Conservation (phyloP, 2,797 vertebrate genomes). For the Characodon lateralis region DNA sequence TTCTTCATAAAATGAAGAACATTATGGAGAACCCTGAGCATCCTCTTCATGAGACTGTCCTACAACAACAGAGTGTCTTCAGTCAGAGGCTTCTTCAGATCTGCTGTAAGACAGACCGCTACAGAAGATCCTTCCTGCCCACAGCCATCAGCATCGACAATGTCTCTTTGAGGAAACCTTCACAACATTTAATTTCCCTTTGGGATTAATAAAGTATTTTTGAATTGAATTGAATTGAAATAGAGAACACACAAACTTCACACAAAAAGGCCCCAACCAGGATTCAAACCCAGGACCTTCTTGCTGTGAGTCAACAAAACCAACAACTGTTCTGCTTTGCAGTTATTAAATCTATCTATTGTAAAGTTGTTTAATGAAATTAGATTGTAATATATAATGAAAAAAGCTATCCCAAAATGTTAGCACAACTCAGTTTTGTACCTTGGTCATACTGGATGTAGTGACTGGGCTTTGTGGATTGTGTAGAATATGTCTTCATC, state of each 20-base stretch:
- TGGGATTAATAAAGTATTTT: no score
- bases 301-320: neutral
- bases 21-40: no score
- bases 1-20: no score
- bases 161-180: no score
- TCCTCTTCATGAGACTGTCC: no score
- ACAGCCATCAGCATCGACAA: no score
- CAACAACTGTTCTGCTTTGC: neutral
- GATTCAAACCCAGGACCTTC: neutral
- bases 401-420: neutral
- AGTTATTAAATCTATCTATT: neutral
- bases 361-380: neutral
- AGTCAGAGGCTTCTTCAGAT: no score
- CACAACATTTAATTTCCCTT: no score
- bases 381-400: neutral
- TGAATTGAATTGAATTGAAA: no score
- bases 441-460: conserved; percentile 83
- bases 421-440: conserved; percentile 16
- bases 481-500: conserved; percentile 79
- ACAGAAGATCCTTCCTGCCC: no score
- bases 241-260: neutral
- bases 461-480: conserved; percentile 67
- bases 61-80: no score
- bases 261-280: neutral
- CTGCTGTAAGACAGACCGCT: no score